Conservation (phyloP, 2,797 vertebrate genomes). For the Balearica regulorum region DNA sequence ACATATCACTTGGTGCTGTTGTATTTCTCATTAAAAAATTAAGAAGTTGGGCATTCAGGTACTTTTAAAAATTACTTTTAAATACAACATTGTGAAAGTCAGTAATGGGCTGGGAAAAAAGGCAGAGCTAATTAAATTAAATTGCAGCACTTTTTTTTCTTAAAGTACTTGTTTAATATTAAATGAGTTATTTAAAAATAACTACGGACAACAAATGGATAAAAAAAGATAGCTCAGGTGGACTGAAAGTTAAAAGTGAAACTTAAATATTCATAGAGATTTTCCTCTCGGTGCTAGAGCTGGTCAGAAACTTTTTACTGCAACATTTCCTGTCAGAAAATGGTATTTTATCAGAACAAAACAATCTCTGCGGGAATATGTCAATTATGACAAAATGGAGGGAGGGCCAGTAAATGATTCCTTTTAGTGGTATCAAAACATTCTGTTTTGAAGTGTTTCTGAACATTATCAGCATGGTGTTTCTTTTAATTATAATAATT, state of each 20-base stretch:
- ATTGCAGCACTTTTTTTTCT: neutral
- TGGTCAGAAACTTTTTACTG: neutral
- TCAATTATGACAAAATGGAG: neutral
- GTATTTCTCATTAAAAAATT: neutral
- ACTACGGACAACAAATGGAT: neutral
- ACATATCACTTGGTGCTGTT: neutral
- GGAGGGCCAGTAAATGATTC: neutral
- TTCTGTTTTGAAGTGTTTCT: neutral
- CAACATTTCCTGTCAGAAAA: neutral
- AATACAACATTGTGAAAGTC: neutral
- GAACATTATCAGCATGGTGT: neutral
- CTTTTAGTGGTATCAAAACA: neutral
- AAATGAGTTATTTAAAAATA: constrained; percentile 53
- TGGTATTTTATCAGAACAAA: neutral
- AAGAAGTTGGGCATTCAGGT: neutral
- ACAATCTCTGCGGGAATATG: neutral
- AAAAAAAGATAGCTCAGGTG: neutral
- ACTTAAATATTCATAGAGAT: neutral
- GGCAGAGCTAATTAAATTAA: constrained; percentile 23
- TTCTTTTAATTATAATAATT: constrained; percentile 22
- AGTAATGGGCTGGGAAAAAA: neutral
- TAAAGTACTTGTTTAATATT: constrained; percentile 43
- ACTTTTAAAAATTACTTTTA: constrained; percentile 25
- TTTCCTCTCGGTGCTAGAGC: neutral
- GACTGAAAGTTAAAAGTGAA: neutral